Evolutionary conservation across 2,113 vertebrate species (phyloP).

Genomic region (Etheostoma cragini): DNA sequence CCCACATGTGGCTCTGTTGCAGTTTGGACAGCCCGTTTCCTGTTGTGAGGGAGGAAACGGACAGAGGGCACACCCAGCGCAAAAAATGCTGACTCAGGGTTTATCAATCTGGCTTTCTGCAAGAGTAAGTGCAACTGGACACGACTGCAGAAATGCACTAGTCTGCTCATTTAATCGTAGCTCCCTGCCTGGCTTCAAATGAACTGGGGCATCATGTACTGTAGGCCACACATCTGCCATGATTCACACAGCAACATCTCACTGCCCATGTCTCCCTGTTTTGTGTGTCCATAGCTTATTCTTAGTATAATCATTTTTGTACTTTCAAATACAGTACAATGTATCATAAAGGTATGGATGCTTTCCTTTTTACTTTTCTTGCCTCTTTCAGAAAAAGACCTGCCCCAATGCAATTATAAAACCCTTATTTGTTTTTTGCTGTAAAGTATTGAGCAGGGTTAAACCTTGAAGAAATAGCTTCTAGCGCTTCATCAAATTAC

Average conservation of each 20-base stretch:
- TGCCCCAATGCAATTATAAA: slow-evolving; percentile 55
- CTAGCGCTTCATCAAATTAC: slow-evolving; percentile 54
- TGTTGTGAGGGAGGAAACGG: slow-evolving; percentile 70
- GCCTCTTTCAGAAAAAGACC: slow-evolving; percentile 38
- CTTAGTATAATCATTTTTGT: slow-evolving; percentile 19
- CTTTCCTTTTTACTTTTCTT: slow-evolving; percentile 36
- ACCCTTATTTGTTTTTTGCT: slow-evolving; percentile 65
- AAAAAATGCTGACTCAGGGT: slow-evolving; percentile 73
- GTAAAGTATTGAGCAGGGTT: slow-evolving; percentile 56
- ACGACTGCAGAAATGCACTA: slow-evolving; percentile 60
- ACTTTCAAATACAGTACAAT: slow-evolving; percentile 7
- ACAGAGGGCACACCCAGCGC: slow-evolving; percentile 50
- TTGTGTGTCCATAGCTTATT: neutral
- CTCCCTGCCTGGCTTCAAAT: slow-evolving; percentile 50
- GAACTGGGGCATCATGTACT: slow-evolving; percentile 37
- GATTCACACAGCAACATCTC: slow-evolving; percentile 7
- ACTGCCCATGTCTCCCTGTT: neutral
- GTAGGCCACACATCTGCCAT: slow-evolving; percentile 16
- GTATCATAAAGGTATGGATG: slow-evolving; percentile 15
- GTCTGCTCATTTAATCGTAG: slow-evolving; percentile 62
- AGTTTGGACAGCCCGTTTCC: slow-evolving; percentile 68
- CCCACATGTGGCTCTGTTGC: slow-evolving; percentile 19
- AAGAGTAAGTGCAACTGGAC: slow-evolving; percentile 73
- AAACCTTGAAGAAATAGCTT: slow-evolving; percentile 52
- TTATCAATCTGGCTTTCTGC: slow-evolving; percentile 77